These are phyloP conservation scores for Diprion similis DNA, from an alignment of 1,140 invertebrate species.

Conservation along the genomic window DNA sequence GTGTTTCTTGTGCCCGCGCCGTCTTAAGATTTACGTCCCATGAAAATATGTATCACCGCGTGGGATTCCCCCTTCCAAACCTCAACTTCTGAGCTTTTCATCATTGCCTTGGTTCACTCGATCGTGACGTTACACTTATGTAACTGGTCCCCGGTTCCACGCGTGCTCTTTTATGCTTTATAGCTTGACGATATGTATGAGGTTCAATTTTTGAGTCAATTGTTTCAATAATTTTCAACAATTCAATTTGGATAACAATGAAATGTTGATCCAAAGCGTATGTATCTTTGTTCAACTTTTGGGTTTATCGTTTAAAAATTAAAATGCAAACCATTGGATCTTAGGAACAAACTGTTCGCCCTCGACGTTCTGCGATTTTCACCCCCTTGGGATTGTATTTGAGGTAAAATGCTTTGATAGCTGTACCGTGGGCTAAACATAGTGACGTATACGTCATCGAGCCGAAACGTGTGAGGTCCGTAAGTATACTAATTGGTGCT, in stretches of 20 bases:
- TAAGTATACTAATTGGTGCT: neutral
- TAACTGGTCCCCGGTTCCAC: neutral
- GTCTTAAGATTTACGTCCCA: conserved; percentile 9
- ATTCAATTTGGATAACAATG: no score
- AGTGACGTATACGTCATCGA: neutral
- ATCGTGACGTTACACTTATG: neutral
- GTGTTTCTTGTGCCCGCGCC: conserved; percentile 10
- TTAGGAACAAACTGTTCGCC: no score
- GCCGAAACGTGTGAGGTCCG: neutral
- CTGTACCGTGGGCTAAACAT: neutral
- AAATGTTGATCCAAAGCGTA: no score
- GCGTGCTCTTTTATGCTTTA: neutral
- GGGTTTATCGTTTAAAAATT: no score
- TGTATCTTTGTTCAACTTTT: no score
- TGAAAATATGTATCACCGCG: conserved; percentile 9
- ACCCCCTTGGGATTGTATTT: no score
- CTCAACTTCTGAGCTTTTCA: neutral
- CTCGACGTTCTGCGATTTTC: no score
- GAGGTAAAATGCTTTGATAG: no score
- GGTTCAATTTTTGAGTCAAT: no score
- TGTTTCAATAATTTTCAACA: no score
- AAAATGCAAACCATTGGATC: no score
- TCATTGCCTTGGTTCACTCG: neutral
- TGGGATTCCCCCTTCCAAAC: neutral
- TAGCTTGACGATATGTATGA: neutral